These are phyloP conservation scores for Euproctis similis DNA, from an alignment of 2,888 invertebrate genomes.

Conservation along the genomic window DNA sequence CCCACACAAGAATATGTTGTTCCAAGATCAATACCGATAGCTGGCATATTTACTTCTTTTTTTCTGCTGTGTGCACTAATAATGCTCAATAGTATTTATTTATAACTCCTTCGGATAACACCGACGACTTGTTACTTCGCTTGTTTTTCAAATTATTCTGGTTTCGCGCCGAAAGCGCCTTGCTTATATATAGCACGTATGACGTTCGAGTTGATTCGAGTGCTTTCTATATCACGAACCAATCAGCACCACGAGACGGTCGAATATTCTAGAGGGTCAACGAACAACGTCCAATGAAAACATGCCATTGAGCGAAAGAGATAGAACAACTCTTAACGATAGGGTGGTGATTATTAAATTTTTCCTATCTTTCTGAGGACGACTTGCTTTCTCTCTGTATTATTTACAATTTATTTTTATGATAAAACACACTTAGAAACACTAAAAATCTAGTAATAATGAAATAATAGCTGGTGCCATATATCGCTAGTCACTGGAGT, in stretches of 20 bases:
- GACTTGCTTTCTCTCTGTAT: too few relatives aligned
- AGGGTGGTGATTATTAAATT: constrained; percentile 12
- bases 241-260: constrained; percentile 26
- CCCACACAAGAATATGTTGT: constrained; percentile 76
- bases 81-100: constrained; percentile 11
- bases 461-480: too few relatives aligned
- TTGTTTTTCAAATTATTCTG: constrained; percentile 55
- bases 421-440: too few relatives aligned
- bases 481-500: too few relatives aligned
- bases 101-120: constrained; percentile 35
- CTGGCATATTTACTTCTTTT: constrained; percentile 52
- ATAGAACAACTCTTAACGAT: constrained; percentile 3
- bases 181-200: constrained; percentile 47
- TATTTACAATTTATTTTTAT: too few relatives aligned
- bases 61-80: constrained; percentile 12
- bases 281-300: constrained; percentile 30
- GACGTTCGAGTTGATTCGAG: constrained; percentile 39
- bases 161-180: constrained; percentile 36
- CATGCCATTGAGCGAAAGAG: constrained; percentile 18
- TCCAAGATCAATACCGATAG: constrained; percentile 74
- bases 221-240: constrained; percentile 27
- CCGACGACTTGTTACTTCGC: constrained; percentile 39
- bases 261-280: constrained; percentile 37
- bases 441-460: too few relatives aligned
- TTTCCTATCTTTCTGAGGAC: constrained; percentile 13